phyloP scores from a whole-genome alignment of 2,888 invertebrate species.

The Limnephilus auricula region DNA sequence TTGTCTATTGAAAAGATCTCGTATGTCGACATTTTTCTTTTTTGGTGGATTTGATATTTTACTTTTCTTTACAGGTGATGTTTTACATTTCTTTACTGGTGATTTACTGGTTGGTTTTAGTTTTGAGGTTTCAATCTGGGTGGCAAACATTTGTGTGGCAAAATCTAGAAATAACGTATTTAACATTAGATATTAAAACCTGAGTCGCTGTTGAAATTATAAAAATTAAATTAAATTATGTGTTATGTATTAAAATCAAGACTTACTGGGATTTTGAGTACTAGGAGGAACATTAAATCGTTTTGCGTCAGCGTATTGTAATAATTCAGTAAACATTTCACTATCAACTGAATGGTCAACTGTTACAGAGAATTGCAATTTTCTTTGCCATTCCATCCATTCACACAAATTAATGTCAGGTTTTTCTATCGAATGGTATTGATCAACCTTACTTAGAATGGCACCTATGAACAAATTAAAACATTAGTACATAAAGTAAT shows the following conservation, averaged over 20 bases:
- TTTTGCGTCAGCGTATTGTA: slow-evolving; percentile 76
- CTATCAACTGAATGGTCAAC: slow-evolving; percentile 75
- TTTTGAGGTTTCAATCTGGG: slow-evolving; percentile 9
- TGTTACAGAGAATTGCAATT: slow-evolving; percentile 73
- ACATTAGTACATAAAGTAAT: neutral
- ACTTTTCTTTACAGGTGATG: slow-evolving; percentile 59
- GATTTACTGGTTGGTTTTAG: neutral
- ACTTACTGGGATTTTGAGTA: slow-evolving; percentile 49
- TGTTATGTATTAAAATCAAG: neutral
- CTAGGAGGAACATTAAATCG: slow-evolving; percentile 69
- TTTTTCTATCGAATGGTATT: neutral
- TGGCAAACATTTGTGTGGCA: slow-evolving; percentile 40
- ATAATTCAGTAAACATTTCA: slow-evolving; percentile 73
- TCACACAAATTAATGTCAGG: slow-evolving; percentile 69
- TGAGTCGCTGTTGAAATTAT: neutral
- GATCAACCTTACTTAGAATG: slow-evolving; percentile 12
- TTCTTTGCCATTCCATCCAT: slow-evolving; percentile 76
- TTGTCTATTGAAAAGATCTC: slow-evolving; percentile 76
- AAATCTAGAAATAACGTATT: slow-evolving; percentile 40
- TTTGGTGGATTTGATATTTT: slow-evolving; percentile 69
- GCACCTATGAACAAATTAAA: slow-evolving; percentile 5
- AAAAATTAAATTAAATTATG: slow-evolving; percentile 11
- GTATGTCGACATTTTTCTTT: slow-evolving; percentile 77
- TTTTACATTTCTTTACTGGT: slow-evolving; percentile 12
- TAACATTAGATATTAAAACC: neutral